These are phyloP conservation scores for Scleropages formosus DNA, from an alignment of 2,797 vertebrate genomes.

Conservation along the genomic window DNA sequence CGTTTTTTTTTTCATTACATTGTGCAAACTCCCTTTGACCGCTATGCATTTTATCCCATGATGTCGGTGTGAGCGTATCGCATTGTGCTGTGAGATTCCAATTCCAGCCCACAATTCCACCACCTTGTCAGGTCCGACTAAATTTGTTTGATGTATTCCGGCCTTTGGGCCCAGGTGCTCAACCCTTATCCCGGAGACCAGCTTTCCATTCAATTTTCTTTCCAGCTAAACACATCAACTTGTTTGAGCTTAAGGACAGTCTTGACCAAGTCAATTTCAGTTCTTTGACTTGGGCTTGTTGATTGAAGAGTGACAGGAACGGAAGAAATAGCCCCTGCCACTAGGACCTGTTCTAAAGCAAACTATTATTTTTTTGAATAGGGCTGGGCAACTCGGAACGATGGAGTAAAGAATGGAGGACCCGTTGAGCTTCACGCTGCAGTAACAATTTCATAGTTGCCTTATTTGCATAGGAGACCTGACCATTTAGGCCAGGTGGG, in stretches of 20 bases:
- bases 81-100: neutral
- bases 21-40: conserved; percentile 4
- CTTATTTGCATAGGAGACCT: conserved; percentile 19
- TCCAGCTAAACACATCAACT: conserved; percentile 16
- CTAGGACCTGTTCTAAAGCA: neutral
- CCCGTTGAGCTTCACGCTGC: neutral
- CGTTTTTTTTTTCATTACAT: neutral
- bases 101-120: neutral
- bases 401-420: neutral
- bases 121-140: neutral
- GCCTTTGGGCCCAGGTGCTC: neutral
- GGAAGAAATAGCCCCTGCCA: neutral
- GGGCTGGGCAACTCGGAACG: conserved; percentile 5
- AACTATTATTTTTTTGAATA: conserved; percentile 1
- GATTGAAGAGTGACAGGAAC: neutral
- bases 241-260: neutral
- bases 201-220: neutral
- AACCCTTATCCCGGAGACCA: neutral
- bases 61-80: neutral
- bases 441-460: neutral
- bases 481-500: neutral
- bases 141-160: neutral
- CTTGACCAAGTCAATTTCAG: neutral
- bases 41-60: neutral
- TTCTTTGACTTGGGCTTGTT: neutral